Evolutionary conservation across 2,797 vertebrate genomes (phyloP).

Genomic region (Scolopax bukidnonensis): DNA sequence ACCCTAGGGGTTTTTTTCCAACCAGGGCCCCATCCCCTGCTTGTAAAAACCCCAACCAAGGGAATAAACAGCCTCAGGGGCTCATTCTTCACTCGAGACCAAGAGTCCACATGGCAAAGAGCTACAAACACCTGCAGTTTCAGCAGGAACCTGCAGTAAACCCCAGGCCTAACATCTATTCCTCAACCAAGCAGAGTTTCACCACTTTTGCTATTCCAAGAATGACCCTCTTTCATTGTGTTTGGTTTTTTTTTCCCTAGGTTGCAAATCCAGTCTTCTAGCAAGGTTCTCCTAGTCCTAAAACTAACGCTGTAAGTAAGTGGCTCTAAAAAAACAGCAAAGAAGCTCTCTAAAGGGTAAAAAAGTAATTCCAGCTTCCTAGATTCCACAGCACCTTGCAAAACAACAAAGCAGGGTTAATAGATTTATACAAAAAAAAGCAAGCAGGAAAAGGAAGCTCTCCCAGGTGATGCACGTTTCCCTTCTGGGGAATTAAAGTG

Average conservation of each 20-base stretch:
- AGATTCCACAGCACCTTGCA: not conserved
- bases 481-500: not conserved
- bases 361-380: not conserved
- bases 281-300: not conserved
- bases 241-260: not conserved
- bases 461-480: not conserved
- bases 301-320: not conserved
- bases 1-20: accelerated
- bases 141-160: not conserved
- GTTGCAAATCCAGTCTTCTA: not conserved
- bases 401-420: not conserved
- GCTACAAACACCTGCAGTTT: not conserved
- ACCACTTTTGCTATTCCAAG: not conserved
- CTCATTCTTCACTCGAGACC: not conserved
- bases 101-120: not conserved
- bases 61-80: not conserved
- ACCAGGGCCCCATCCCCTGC: not conserved
- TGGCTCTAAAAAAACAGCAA: not conserved
- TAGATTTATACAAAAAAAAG: not conserved
- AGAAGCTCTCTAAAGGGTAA: not conserved
- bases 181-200: accelerated
- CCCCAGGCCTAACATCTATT: no score
- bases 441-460: not conserved
- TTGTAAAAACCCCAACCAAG: not conserved
- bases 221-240: not conserved